Percentiles rank a stretch among this genome's conserved stretches.
These are phyloP conservation scores for Tetranychus piercei DNA, from an alignment of 2,888 invertebrate species.

Conservation along the genomic window DNA sequence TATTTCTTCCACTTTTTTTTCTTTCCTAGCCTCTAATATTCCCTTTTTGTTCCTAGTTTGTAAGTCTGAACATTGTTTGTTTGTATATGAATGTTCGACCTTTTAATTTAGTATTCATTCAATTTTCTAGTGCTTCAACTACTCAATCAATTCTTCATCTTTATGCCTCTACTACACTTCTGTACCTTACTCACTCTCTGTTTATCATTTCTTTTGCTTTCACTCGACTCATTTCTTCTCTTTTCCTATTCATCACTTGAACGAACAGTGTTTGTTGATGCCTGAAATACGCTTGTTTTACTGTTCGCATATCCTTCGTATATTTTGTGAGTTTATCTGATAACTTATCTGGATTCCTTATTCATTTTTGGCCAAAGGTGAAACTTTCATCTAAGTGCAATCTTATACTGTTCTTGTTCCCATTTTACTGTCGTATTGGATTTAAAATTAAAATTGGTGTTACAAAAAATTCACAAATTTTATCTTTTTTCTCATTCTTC, in stretches of 20 bases:
- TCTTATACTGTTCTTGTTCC: not conserved
- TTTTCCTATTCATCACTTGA: conserved; percentile 1
- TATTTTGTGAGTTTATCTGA: not conserved
- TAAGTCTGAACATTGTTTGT: no score
- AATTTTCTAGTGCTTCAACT: not conserved
- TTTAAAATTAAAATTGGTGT: not conserved
- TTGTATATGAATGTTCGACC: no score
- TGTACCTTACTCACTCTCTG: not conserved
- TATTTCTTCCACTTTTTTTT: not conserved
- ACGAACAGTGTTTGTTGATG: not conserved
- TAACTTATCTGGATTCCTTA: not conserved
- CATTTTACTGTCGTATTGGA: not conserved
- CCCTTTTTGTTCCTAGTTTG: not conserved
- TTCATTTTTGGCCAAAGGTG: not conserved
- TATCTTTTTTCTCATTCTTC: no score
- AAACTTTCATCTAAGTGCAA: not conserved
- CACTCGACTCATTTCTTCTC: not conserved
- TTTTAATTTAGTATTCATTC: not conserved
- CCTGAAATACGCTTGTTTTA: not conserved
- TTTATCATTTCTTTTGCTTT: not conserved
- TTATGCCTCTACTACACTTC: not conserved
- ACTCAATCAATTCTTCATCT: not conserved
- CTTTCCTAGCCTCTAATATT: no score
- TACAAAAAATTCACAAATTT: no score
- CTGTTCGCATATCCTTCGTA: not conserved